These are phyloP conservation scores for Sinohyriopsis cumingii DNA, from an alignment of 2,888 invertebrate genomes.

Conservation along the genomic window DNA sequence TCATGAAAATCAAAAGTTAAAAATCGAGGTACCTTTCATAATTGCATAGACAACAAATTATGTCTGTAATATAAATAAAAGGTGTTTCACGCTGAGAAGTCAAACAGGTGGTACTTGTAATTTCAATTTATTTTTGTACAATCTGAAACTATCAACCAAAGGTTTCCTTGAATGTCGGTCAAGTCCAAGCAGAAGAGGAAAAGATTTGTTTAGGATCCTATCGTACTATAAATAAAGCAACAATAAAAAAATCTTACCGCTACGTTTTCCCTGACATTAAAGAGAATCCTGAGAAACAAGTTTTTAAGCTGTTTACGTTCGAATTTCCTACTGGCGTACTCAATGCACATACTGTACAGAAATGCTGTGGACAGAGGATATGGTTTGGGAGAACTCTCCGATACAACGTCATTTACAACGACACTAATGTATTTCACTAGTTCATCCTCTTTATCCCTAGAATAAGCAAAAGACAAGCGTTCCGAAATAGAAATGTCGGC, in stretches of 20 bases:
- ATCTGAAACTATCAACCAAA: too few relatives aligned
- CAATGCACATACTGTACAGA: conserved; percentile 56
- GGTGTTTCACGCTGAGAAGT: too few relatives aligned
- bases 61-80: too few relatives aligned
- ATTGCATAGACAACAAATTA: too few relatives aligned
- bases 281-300: conserved; percentile 48
- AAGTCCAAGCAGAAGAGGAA: too few relatives aligned
- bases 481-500: conserved; percentile 31
- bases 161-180: too few relatives aligned
- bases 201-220: too few relatives aligned
- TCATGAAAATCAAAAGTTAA: too few relatives aligned
- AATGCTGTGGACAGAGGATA: conserved; percentile 54
- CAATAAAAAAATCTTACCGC: conserved; percentile 42
- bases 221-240: too few relatives aligned
- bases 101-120: too few relatives aligned
- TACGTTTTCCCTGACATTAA: conserved; percentile 47
- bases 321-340: conserved; percentile 53
- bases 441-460: conserved; percentile 58
- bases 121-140: too few relatives aligned
- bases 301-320: conserved; percentile 48
- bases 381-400: conserved; percentile 33
- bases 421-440: conserved; percentile 54
- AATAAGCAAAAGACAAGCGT: conserved; percentile 46
- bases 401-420: conserved; percentile 38
- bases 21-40: too few relatives aligned